Percentiles rank a stretch among this genome's conserved stretches.
Evolutionary conservation across 1,140 invertebrate genomes (phyloP).

Genomic region (Anoplophora glabripennis): DNA sequence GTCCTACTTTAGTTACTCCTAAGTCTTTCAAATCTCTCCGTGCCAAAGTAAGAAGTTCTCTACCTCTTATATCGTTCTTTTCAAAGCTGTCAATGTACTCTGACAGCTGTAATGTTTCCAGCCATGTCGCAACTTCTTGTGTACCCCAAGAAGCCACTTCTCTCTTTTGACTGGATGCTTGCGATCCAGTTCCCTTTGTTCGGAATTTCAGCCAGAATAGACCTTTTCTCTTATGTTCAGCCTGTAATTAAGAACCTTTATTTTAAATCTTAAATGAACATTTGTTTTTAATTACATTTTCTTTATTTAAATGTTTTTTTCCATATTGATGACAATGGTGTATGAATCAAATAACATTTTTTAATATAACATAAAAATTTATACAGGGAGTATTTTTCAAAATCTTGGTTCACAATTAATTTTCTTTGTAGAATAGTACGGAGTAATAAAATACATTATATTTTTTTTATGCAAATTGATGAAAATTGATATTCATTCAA

Average conservation of each 20-base stretch:
- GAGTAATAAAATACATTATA: too few species aligned
- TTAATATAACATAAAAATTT: too few species aligned
- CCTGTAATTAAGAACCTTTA: constrained; percentile 36
- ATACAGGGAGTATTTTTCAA: too few species aligned
- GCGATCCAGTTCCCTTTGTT: constrained; percentile 46
- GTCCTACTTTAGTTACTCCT: constrained; percentile 89
- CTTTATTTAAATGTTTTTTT: too few species aligned
- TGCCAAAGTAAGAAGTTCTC: constrained; percentile 82
- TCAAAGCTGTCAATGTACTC: constrained; percentile 86
- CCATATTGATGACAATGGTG: too few species aligned
- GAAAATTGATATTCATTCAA: too few species aligned
- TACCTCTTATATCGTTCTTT: constrained; percentile 86
- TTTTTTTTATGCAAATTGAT: too few species aligned
- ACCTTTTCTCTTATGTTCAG: constrained; percentile 58
- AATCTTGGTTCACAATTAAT: too few species aligned
- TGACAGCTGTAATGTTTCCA: constrained; percentile 80
- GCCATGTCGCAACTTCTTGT: constrained; percentile 76
- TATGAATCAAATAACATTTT: too few species aligned
- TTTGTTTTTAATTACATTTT: neutral
- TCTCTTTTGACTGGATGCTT: constrained; percentile 47
- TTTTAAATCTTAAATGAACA: neutral
- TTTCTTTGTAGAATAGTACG: too few species aligned
- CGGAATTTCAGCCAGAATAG: constrained; percentile 62
- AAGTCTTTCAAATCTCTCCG: constrained; percentile 84
- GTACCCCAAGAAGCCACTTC: constrained; percentile 65